Percentiles rank a stretch among this genome's conserved stretches.
These are phyloP conservation scores for Heterohyrax brucei DNA, from an alignment of 2,797 vertebrate genomes.

Conservation along the genomic window DNA sequence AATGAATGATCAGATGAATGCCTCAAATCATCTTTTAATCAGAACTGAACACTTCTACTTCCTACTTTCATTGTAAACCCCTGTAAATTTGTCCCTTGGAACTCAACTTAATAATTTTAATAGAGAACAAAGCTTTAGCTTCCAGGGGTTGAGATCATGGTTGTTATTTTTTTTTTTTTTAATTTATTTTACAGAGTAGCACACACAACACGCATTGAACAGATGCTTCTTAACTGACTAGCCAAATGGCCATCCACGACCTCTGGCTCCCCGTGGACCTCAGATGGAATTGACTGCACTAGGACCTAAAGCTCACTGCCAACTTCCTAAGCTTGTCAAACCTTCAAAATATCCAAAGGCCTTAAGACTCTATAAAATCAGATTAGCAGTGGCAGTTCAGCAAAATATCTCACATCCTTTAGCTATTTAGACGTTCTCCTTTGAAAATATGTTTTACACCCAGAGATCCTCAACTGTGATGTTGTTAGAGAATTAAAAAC, in stretches of 20 bases:
- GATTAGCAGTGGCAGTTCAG: slow-evolving; percentile 67
- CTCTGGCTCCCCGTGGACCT: background rate
- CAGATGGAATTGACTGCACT: slow-evolving; percentile 1
- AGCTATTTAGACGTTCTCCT: slow-evolving; percentile 63
- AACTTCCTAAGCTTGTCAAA: slow-evolving; percentile 67
- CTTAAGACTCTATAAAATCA: slow-evolving; percentile 63
- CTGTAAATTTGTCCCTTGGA: background rate
- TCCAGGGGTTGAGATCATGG: background rate
- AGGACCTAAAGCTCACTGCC: slow-evolving; percentile 45
- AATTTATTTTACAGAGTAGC: background rate
- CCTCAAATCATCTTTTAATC: background rate
- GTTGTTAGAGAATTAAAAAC: slow-evolving; percentile 8
- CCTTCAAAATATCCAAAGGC: slow-evolving; percentile 67
- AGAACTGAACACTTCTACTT: background rate
- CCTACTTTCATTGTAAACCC: background rate
- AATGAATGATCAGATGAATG: background rate
- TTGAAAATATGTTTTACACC: slow-evolving; percentile 52
- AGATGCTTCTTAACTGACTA: slow-evolving; percentile 68
- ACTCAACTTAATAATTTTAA: background rate
- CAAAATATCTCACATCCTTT: slow-evolving; percentile 63
- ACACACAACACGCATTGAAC: background rate
- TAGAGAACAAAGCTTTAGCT: background rate
- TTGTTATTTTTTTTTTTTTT: background rate
- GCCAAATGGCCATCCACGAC: slow-evolving; percentile 51
- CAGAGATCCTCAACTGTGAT: slow-evolving; percentile 64